Evolutionary conservation across 2,888 invertebrate genomes (phyloP).

Genomic region (Caenorhabditis auriculariae): DNA sequence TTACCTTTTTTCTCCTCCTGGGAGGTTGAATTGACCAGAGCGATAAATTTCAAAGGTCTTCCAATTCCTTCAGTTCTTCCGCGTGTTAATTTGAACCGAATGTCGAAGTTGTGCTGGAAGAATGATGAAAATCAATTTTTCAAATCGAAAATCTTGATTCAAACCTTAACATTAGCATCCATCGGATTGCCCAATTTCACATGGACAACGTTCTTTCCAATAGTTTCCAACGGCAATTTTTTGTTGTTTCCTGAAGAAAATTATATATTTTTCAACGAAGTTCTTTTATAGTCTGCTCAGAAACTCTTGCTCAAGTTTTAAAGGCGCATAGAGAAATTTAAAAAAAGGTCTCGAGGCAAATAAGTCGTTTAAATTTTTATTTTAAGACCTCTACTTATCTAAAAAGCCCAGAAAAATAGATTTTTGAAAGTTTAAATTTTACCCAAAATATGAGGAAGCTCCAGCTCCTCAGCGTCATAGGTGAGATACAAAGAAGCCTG

Average conservation of each 20-base stretch:
- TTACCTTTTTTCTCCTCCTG: conserved; percentile 57
- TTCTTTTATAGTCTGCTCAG: background rate
- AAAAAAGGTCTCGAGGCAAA: too few species aligned
- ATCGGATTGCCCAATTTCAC: conserved; percentile 60
- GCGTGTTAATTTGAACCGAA: conserved; percentile 58
- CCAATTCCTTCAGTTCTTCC: conserved; percentile 59
- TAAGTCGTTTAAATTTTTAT: too few species aligned
- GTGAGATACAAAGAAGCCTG: conserved; percentile 53
- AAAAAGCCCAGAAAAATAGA: background rate
- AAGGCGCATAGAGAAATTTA: too few species aligned
- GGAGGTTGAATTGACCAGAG: conserved; percentile 65
- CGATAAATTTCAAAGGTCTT: conserved; percentile 57
- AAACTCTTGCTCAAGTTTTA: too few species aligned
- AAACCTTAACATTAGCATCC: conserved; percentile 40
- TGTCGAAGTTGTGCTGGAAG: conserved; percentile 48
- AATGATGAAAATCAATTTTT: background rate
- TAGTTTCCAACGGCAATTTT: conserved; percentile 27
- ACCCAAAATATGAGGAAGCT: conserved; percentile 44
- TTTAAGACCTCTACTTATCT: background rate
- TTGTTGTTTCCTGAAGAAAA: conserved; percentile 8
- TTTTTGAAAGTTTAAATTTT: background rate
- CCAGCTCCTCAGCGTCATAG: conserved; percentile 60
- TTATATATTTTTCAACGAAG: too few species aligned
- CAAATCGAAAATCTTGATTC: background rate
- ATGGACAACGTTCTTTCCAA: conserved; percentile 36